phyloP scores from a whole-genome alignment of 2,888 invertebrate species.

The Mamestra brassicae region DNA sequence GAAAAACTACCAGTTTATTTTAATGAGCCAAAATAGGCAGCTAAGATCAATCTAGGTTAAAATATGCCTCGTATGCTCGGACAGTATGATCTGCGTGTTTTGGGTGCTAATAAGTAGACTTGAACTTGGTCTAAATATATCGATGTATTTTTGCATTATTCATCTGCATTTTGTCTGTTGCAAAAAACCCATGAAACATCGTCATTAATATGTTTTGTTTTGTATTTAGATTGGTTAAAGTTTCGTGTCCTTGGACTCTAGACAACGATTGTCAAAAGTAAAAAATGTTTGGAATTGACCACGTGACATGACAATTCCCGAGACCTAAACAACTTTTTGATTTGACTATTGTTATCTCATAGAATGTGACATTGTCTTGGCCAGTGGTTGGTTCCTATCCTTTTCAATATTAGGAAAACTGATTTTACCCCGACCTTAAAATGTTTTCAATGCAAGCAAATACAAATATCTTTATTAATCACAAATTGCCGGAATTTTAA shows the following conservation, averaged over 20 bases:
- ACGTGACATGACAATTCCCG: neutral
- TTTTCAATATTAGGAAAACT: no score
- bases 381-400: no score
- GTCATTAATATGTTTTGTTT: slow-evolving; percentile 13
- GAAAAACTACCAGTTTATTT: slow-evolving; percentile 34
- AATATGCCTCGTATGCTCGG: slow-evolving; percentile 47
- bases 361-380: neutral
- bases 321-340: no score
- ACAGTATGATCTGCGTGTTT: slow-evolving; percentile 37
- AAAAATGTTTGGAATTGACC: neutral
- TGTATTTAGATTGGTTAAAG: neutral
- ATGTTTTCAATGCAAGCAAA: no score
- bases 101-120: slow-evolving; percentile 3
- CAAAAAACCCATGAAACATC: slow-evolving; percentile 33
- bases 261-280: neutral
- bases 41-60: slow-evolving; percentile 42
- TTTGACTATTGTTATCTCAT: neutral
- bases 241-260: no score
- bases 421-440: no score
- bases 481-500: no score
- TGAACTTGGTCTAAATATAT: slow-evolving; percentile 37
- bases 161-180: slow-evolving; percentile 3
- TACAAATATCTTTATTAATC: no score
- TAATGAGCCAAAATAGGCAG: slow-evolving; percentile 35
- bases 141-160: slow-evolving; percentile 21